Evolutionary conservation across 2,113 vertebrate species (phyloP), one percentile per base, ranked within the genome.

Genomic region (Cathartes aura): DNA sequence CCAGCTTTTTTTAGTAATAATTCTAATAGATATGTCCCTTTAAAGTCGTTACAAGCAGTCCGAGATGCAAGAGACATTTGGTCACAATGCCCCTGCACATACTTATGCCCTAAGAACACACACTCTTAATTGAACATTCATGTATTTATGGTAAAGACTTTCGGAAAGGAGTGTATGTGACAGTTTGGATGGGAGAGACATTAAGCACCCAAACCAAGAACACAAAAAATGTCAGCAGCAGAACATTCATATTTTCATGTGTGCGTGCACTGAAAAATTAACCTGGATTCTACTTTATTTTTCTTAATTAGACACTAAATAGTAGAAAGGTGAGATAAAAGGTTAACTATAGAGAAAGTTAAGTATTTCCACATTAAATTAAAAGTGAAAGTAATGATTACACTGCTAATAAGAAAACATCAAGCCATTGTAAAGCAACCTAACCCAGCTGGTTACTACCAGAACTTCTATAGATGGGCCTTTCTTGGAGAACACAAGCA

Each of bases 221-320:
- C 17, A 26, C 5, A 21, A 43, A 66, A 74, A 50, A 23, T 1
- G 2, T n/a, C 64, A 82, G 32, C 71, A 78, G 58, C 11, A 38
- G 45, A 78, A 78, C 47, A 43, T 27, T 38, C 0, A 1, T 22
- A 38, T 48, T 60, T 72, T 78, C n/a, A 38, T 20, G 22, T 12
- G 8, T 47, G 19, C 0, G 0, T 16, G 56, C n/a, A 59, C 52
- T 82, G 58, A 82, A 76, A 59, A 55, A 60, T 29, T 29, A 43
- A 78, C 19, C 15, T 55, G 27, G 13, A 40, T 73, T 43, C 32
- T 56, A 62, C 10, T 38, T 82, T 55, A 24, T 60, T 71, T 78
- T 82, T 60, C 58, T 67, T 79, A 52, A 76, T 34, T 42, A 60
- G 52, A 72, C n/a, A 60, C 11, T 30, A 72, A 38, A 24, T 43